These are phyloP conservation scores for Gymnobelideus leadbeateri DNA, from an alignment of 2,113 vertebrate species.

Conservation along the genomic window DNA sequence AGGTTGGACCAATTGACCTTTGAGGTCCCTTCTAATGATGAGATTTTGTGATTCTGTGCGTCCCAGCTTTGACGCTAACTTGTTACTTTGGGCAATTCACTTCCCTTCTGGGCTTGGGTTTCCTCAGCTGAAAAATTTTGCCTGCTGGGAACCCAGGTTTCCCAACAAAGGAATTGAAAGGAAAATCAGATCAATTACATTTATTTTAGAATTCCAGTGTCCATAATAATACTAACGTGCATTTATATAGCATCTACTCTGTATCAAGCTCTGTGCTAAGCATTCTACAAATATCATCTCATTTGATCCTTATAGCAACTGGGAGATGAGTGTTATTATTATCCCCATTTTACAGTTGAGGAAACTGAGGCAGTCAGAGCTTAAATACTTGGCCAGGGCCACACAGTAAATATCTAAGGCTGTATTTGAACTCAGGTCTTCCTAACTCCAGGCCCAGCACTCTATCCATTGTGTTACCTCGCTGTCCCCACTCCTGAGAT, in stretches of 20 bases:
- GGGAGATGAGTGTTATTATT: neutral
- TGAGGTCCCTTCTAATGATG: constrained; percentile 33
- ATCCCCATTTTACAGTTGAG: neutral
- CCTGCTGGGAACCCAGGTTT: neutral
- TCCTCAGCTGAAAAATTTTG: neutral
- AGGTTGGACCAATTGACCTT: neutral
- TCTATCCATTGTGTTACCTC: neutral
- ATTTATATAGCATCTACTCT: neutral
- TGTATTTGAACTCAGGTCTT: neutral
- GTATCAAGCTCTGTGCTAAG: neutral
- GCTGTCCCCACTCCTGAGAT: neutral
- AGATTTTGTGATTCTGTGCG: constrained; percentile 28
- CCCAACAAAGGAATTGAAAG: neutral
- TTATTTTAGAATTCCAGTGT: neutral
- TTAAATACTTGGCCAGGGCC: neutral
- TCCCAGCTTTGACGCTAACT: neutral
- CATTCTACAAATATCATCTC: neutral
- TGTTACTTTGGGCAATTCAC: neutral
- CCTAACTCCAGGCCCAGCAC: neutral
- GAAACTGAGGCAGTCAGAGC: neutral
- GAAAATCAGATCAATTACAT: neutral
- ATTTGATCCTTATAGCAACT: neutral
- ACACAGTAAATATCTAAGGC: neutral
- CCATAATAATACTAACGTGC: neutral
- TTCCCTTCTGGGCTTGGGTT: neutral